Percentiles rank a stretch among this genome's conserved stretches.
Conservation (phyloP, 2,113 vertebrate genomes). For the Okapia johnstoni region DNA sequence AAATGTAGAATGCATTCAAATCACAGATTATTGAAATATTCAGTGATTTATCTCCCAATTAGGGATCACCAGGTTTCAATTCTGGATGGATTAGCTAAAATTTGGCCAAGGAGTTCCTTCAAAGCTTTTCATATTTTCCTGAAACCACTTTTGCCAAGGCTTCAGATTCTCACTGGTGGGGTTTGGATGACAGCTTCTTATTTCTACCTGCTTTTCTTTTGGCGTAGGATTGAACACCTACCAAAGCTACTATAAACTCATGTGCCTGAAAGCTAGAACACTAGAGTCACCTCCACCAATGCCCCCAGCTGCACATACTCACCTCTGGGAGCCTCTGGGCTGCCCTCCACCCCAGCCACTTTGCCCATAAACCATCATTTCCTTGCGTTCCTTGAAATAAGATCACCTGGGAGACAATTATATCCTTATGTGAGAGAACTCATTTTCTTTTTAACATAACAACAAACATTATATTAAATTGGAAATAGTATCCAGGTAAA, state of each 20-base stretch:
- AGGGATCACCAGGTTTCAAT: conserved; percentile 8
- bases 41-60: neutral
- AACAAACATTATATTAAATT: neutral
- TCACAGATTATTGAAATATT: conserved; percentile 5
- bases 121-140: neutral
- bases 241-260: neutral
- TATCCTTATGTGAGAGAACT: neutral
- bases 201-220: neutral
- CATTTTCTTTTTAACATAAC: neutral
- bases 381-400: neutral
- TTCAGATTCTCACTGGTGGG: neutral
- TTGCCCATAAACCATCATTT: neutral
- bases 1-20: neutral
- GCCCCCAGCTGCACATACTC: neutral
- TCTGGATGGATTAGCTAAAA: neutral
- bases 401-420: neutral
- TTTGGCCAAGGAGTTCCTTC: neutral
- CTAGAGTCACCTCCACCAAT: neutral
- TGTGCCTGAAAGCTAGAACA: neutral
- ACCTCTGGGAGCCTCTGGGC: neutral
- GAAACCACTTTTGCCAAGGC: neutral
- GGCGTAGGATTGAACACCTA: neutral
- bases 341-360: neutral
- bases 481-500: neutral
- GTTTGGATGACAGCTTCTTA: neutral